A percentile compares a stretch with the other conserved stretches of the same genome.
Conservation (phyloP, 2,113 vertebrate species). For the Rhinogobius similis region DNA sequence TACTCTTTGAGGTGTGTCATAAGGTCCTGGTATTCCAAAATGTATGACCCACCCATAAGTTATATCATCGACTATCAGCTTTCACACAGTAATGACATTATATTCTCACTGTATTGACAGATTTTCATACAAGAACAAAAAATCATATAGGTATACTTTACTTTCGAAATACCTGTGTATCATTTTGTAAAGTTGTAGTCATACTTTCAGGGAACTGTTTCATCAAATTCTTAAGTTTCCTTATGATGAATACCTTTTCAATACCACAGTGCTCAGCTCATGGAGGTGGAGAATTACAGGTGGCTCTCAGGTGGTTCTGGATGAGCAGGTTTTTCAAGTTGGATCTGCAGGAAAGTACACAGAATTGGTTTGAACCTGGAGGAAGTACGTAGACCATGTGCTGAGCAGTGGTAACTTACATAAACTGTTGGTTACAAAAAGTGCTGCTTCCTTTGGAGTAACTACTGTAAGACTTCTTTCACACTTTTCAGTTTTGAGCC, state of each 20-base stretch:
- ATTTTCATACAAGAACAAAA: too few species aligned
- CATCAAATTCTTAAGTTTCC: background rate
- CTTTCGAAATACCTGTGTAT: too few species aligned
- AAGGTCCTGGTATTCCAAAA: too few species aligned
- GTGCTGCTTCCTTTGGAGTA: background rate
- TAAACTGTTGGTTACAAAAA: background rate
- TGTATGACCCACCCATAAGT: too few species aligned
- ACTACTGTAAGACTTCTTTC: background rate
- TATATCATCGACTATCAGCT: too few species aligned
- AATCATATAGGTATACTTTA: too few species aligned
- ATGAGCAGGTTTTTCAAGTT: slow-evolving; percentile 67
- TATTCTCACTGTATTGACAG: too few species aligned
- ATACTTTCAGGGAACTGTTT: too few species aligned
- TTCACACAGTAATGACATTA: too few species aligned
- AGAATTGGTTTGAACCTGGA: background rate
- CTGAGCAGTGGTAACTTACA: background rate
- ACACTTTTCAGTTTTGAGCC: background rate
- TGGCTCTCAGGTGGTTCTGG: slow-evolving; percentile 21
- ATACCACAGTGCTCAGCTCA: background rate
- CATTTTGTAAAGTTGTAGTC: too few species aligned
- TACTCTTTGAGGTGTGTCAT: too few species aligned
- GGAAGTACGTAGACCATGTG: background rate
- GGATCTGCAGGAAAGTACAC: background rate
- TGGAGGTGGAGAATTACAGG: slow-evolving; percentile 21
- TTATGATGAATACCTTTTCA: background rate